Percentiles rank a stretch among this genome's conserved stretches.
phyloP scores from a whole-genome alignment of 2,113 vertebrate species.

The Muntiacus reevesi region DNA sequence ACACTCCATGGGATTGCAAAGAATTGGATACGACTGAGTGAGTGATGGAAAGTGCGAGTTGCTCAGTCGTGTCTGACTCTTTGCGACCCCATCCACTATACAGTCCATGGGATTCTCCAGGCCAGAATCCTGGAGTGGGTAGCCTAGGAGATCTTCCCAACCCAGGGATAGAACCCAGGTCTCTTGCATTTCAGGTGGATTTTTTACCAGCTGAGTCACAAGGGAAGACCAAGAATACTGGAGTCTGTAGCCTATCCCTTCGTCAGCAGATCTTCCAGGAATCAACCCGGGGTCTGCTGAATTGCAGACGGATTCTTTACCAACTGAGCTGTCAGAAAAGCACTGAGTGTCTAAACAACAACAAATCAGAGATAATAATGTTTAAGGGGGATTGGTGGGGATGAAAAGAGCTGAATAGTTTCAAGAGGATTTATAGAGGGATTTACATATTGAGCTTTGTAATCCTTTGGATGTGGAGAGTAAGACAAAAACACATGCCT shows the following conservation, averaged over 20 bases:
- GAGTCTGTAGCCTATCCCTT: not conserved
- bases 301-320: not conserved
- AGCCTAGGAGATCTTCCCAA: not conserved
- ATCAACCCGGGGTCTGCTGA: not conserved
- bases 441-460: not conserved
- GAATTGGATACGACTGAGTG: not conserved
- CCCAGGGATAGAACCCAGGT: not conserved
- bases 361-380: not conserved
- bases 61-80: not conserved
- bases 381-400: not conserved
- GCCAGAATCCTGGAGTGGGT: not conserved
- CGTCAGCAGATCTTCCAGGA: not conserved
- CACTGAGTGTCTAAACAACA: not conserved
- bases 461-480: not conserved
- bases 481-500: not conserved
- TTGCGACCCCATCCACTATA: not conserved
- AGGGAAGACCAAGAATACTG: not conserved
- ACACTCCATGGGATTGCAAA: not conserved
- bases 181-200: fast-evolving
- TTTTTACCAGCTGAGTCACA: not conserved
- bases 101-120: not conserved
- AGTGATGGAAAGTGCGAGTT: not conserved
- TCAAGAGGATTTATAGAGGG: not conserved
- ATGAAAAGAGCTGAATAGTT: not conserved
- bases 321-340: not conserved